Percentiles rank a stretch among this genome's conserved stretches.
phyloP scores from a whole-genome alignment of 1,140 invertebrate species.

The Drosophila nebulosa region DNA sequence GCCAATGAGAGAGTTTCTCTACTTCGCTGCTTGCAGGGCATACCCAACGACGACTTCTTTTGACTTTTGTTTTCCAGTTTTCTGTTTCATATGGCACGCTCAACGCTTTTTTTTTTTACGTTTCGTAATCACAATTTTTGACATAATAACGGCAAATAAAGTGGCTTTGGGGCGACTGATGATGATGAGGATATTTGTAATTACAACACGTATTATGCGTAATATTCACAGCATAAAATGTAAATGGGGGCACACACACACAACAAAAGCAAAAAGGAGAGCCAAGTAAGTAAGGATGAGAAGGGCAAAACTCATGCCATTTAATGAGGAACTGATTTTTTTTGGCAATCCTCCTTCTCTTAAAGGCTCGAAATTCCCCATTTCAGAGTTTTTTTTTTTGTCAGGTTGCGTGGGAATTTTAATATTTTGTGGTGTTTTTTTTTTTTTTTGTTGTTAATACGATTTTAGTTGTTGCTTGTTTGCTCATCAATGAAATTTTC shows the following conservation, averaged over 20 bases:
- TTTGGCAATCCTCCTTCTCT: constrained; percentile 3
- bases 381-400: no score
- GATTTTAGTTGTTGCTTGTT: constrained; percentile 13
- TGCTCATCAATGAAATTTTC: constrained; percentile 70
- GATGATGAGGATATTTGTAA: constrained; percentile 29
- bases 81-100: constrained; percentile 13
- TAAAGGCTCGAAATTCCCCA: neutral
- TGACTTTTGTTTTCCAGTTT: neutral
- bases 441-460: neutral
- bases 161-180: constrained; percentile 6
- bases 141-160: constrained; percentile 57
- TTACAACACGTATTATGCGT: constrained; percentile 76
- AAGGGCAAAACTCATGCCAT: constrained; percentile 21
- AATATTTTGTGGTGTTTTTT: neutral
- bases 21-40: no score
- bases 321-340: constrained; percentile 38
- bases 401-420: constrained; percentile 63
- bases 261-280: constrained; percentile 28
- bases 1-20: no score
- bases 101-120: constrained; percentile 44
- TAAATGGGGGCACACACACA: constrained; percentile 21
- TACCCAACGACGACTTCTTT: no score
- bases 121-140: constrained; percentile 74
- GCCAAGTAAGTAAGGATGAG: constrained; percentile 22
- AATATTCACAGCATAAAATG: constrained; percentile 74